These are phyloP conservation scores for Acanthosoma haemorrhoidale DNA, from an alignment of 2,888 invertebrate species.

Conservation along the genomic window DNA sequence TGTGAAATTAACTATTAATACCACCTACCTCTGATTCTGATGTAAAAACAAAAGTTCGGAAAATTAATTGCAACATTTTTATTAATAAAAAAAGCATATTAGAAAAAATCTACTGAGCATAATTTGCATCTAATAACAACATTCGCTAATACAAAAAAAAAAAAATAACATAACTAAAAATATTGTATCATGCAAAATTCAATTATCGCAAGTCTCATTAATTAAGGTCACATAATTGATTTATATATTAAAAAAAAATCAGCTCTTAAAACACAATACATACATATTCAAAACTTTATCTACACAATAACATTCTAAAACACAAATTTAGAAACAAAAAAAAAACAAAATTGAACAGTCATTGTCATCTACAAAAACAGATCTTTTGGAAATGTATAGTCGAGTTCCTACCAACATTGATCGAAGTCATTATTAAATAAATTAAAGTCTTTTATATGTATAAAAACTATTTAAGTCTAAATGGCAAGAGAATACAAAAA, in stretches of 20 bases:
- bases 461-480: neutral
- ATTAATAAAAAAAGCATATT: no score
- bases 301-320: neutral
- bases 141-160: neutral
- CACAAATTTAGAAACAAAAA: neutral
- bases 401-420: neutral
- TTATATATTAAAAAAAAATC: neutral
- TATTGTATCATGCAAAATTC: neutral
- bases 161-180: neutral
- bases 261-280: neutral
- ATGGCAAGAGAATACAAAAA: neutral
- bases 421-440: neutral
- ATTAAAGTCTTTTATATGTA: neutral
- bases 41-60: no score
- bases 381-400: neutral
- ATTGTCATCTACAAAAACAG: conserved; percentile 4
- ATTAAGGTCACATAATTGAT: neutral
- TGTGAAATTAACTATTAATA: no score
- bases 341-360: neutral
- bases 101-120: no score
- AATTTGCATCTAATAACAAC: no score
- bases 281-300: neutral
- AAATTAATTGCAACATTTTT: no score
- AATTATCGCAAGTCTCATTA: no score
- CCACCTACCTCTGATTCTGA: no score